Conservation (phyloP, 1,140 invertebrate genomes). For the Formica exsecta region DNA sequence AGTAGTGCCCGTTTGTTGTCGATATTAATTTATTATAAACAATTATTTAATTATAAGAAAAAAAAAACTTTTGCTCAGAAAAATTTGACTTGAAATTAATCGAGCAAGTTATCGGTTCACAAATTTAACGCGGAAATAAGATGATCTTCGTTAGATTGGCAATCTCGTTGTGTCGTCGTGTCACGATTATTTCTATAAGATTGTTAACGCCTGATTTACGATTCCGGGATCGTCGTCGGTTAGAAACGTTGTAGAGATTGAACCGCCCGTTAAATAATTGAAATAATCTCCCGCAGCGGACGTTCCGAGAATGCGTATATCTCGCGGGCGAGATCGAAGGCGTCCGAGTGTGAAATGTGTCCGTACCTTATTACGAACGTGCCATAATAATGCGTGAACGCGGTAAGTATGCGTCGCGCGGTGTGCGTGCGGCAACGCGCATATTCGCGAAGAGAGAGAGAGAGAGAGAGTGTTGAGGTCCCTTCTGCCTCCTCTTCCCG, state of each 20-base stretch:
- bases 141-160: conserved; percentile 1
- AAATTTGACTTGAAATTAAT: conserved; percentile 15
- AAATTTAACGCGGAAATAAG: conserved; percentile 26
- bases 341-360: conserved; percentile 18
- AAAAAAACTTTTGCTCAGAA: no score
- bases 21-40: not conserved
- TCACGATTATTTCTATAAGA: conserved; percentile 51
- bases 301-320: conserved; percentile 45
- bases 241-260: conserved; percentile 33
- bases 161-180: conserved; percentile 10
- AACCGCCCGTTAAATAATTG: conserved; percentile 58
- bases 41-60: conserved; percentile 5
- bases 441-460: conserved; percentile 56
- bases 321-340: conserved; percentile 49
- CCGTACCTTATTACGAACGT: conserved; percentile 42
- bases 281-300: conserved; percentile 44
- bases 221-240: conserved; percentile 47
- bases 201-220: conserved; percentile 53
- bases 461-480: not conserved
- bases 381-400: conserved; percentile 56
- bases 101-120: not conserved
- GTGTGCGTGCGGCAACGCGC: conserved; percentile 45
- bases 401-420: conserved; percentile 65
- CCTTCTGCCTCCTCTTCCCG: conserved; percentile 2
- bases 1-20: not conserved